A percentile compares a stretch with the other conserved stretches of the same genome.
These are phyloP conservation scores for Cricetomys ansorgei DNA, from an alignment of 2,113 vertebrate species.

Conservation along the genomic window DNA sequence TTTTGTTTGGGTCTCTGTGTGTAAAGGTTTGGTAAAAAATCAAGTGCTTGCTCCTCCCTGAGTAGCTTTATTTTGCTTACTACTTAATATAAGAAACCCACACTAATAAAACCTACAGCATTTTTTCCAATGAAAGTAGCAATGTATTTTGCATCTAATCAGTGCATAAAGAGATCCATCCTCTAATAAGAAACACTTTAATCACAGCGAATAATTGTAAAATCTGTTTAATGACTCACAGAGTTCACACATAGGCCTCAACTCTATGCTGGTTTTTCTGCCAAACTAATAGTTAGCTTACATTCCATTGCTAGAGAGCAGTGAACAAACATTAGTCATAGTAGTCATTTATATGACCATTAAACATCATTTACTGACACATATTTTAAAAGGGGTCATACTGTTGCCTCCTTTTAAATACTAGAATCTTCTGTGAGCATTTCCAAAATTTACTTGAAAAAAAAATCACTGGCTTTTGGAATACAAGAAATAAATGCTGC, in stretches of 20 bases:
- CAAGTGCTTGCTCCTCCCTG: not conserved
- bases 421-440: not conserved
- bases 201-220: not conserved
- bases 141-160: not conserved
- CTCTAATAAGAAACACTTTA: not conserved
- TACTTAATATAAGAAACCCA: not conserved
- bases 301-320: not conserved
- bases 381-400: slow-evolving; percentile 45
- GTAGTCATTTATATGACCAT: slow-evolving; percentile 28
- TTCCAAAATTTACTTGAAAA: slow-evolving; percentile 38
- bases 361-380: not conserved
- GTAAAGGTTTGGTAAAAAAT: not conserved
- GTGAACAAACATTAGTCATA: not conserved
- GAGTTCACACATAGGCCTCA: not conserved
- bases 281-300: not conserved
- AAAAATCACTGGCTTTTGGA: slow-evolving; percentile 9
- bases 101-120: not conserved
- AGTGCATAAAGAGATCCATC: not conserved
- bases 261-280: not conserved
- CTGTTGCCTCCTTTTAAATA: slow-evolving; percentile 10
- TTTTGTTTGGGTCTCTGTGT: slow-evolving; percentile 18
- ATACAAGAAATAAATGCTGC: not conserved
- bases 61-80: not conserved
- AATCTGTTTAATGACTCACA: slow-evolving; percentile 18
- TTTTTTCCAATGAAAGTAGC: not conserved